Conservation (phyloP, 2,888 invertebrate genomes). For the Leucophenga montana region DNA sequence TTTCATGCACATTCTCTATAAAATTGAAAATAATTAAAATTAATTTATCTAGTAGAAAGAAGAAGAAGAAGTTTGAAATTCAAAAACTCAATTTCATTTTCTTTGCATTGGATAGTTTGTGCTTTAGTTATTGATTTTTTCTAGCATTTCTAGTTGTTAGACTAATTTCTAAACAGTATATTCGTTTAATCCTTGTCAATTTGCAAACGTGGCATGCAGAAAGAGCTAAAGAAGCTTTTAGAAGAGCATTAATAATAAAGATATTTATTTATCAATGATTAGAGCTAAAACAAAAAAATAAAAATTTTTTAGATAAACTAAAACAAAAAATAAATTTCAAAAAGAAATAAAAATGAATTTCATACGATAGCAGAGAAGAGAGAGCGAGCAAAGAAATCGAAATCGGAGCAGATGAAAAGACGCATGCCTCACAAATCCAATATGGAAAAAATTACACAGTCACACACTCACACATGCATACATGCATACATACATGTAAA, state of each 20-base stretch:
- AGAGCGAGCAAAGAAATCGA: conserved; percentile 9
- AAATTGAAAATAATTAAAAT: too few relatives aligned
- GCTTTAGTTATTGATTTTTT: too few relatives aligned
- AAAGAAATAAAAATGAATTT: background rate
- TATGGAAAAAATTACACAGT: background rate
- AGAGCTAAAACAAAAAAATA: background rate
- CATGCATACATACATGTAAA: conserved; percentile 12
- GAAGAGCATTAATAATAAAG: background rate
- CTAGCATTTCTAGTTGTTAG: too few relatives aligned
- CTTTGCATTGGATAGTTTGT: too few relatives aligned
- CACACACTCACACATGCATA: conserved; percentile 23
- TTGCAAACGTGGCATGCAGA: too few relatives aligned
- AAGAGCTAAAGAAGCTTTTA: background rate
- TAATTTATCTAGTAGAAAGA: too few relatives aligned
- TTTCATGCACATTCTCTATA: too few relatives aligned
- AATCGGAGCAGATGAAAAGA: background rate
- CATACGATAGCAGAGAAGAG: background rate
- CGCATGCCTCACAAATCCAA: background rate
- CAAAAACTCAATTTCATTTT: too few relatives aligned
- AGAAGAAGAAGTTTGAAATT: too few relatives aligned
- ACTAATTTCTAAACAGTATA: too few relatives aligned
- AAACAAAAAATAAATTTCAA: background rate
- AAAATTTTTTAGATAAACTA: background rate
- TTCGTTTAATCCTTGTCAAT: too few relatives aligned
- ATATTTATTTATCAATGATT: too few relatives aligned